Conservation (phyloP, 2,797 vertebrate species). For the Halcyon chelicuti region DNA sequence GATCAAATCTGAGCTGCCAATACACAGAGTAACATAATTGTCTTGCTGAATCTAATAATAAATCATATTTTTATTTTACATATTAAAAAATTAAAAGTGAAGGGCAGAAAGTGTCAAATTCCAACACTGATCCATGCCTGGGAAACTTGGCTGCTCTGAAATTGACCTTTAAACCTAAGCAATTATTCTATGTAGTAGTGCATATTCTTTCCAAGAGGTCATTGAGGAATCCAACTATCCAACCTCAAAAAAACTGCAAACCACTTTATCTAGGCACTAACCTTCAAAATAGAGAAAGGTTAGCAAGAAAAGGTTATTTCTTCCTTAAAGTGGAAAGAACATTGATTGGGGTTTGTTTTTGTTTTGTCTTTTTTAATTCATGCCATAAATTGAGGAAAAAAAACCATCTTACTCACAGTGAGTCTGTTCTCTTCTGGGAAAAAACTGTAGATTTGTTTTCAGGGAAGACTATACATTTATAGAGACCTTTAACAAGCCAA, state of each 20-base stretch:
- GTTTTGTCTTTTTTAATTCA: not conserved
- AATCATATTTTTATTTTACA: not conserved
- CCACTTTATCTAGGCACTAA: not conserved
- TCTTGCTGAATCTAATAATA: not conserved
- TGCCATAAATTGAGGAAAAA: not conserved
- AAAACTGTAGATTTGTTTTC: not conserved
- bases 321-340: not conserved
- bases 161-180: not conserved
- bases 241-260: not conserved
- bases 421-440: not conserved
- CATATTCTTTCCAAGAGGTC: not conserved
- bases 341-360: not conserved
- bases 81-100: not conserved
- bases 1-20: not conserved
- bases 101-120: not conserved
- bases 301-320: conserved; percentile 30
- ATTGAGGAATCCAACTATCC: not conserved
- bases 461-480: not conserved
- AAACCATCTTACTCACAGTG: not conserved
- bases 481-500: not conserved
- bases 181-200: not conserved
- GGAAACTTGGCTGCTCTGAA: not conserved
- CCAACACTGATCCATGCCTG: not conserved
- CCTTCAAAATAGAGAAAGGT: conserved; percentile 27
- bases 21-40: not conserved